Conservation (phyloP, 2,113 vertebrate genomes). For the Holacanthus passer region DNA sequence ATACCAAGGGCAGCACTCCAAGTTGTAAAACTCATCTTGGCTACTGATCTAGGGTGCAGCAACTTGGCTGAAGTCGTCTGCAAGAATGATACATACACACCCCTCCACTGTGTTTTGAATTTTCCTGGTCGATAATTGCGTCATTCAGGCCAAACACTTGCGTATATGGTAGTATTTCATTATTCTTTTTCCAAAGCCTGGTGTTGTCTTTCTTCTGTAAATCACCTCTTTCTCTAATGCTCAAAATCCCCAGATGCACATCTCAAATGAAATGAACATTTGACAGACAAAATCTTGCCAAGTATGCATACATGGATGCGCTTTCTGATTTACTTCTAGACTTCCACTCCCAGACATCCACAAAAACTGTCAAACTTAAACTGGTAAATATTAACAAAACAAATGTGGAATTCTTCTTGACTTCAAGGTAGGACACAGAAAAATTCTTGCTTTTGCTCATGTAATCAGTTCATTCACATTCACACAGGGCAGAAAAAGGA, state of each 20-base stretch:
- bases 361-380: background rate
- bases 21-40: constrained; percentile 43
- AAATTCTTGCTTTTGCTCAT: constrained; percentile 26
- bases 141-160: constrained; percentile 39
- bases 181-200: constrained; percentile 29
- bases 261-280: constrained; percentile 16
- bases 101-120: constrained; percentile 32
- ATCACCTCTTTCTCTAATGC: constrained; percentile 33
- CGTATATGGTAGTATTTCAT: constrained; percentile 15
- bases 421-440: constrained; percentile 19
- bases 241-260: constrained; percentile 10
- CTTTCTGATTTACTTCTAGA: constrained; percentile 12
- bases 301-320: background rate
- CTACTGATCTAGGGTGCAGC: constrained; percentile 18
- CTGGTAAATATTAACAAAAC: background rate
- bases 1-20: constrained; percentile 18
- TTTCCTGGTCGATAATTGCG: constrained; percentile 26
- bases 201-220: constrained; percentile 35
- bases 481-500: constrained; percentile 30
- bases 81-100: constrained; percentile 17
- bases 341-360: background rate
- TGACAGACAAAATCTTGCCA: constrained; percentile 30
- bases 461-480: constrained; percentile 45
- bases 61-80: constrained; percentile 24
- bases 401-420: background rate